These are phyloP conservation scores for Phyllotreta cruciferae DNA, from an alignment of 2,888 invertebrate species.

Conservation along the genomic window DNA sequence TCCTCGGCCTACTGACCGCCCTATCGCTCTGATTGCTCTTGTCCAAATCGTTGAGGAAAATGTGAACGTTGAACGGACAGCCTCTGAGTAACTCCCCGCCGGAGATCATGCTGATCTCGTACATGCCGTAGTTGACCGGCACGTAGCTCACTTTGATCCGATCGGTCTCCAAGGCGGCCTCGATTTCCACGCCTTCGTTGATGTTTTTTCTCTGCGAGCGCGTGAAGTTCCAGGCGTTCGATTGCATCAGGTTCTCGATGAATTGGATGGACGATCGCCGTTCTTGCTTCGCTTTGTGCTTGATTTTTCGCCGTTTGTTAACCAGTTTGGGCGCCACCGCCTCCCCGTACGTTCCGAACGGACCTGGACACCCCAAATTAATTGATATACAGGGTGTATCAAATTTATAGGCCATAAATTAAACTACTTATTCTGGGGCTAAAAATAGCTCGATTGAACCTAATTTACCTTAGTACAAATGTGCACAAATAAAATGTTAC, in stretches of 20 bases:
- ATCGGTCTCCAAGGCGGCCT: slow-evolving; percentile 61
- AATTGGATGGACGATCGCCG: slow-evolving; percentile 11
- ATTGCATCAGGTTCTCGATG: slow-evolving; percentile 25
- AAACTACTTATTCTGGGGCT: no score
- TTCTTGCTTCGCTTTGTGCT: slow-evolving; percentile 12
- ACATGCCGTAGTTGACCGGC: slow-evolving; percentile 64
- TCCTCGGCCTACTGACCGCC: slow-evolving; percentile 1
- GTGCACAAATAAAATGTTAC: no score
- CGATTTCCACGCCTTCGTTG: slow-evolving; percentile 62
- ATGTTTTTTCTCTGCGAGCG: slow-evolving; percentile 28
- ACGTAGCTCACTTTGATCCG: slow-evolving; percentile 64
- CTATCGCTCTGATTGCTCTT: neutral
- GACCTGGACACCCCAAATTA: slow-evolving; percentile 42
- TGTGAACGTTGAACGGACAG: slow-evolving; percentile 66
- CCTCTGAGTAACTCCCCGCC: slow-evolving; percentile 66
- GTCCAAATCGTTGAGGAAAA: slow-evolving; percentile 48
- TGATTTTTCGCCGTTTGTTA: slow-evolving; percentile 17
- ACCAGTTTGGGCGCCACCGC: slow-evolving; percentile 44
- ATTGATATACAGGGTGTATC: neutral
- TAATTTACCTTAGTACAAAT: no score
- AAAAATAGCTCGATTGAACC: no score
- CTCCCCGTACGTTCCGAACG: slow-evolving; percentile 52
- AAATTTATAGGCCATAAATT: neutral
- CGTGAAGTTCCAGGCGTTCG: slow-evolving; percentile 30
- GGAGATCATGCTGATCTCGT: slow-evolving; percentile 66